phyloP scores from a whole-genome alignment of 2,888 invertebrate species.

The Ochlodes sylvanus region DNA sequence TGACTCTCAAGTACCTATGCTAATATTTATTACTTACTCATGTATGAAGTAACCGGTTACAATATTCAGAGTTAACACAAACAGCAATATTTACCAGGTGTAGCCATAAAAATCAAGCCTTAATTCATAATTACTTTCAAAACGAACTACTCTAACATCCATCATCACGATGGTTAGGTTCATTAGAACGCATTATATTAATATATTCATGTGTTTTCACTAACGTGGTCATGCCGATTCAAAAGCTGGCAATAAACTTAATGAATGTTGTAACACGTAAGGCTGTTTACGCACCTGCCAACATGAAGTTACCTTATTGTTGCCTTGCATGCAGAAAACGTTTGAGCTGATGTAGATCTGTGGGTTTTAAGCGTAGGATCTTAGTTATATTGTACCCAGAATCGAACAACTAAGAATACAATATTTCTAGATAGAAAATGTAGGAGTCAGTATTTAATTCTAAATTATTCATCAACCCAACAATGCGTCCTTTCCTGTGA shows the following conservation, averaged over 20 bases:
- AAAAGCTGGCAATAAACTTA: slow-evolving; percentile 10
- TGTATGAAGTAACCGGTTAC: too few species aligned
- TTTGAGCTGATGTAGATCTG: too few species aligned
- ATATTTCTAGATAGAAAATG: too few species aligned
- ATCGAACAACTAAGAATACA: too few species aligned
- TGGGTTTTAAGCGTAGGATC: too few species aligned
- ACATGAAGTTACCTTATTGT: background rate
- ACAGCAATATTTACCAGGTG: background rate
- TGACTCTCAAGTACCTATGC: too few species aligned
- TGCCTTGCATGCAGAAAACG: background rate
- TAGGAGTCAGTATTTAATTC: too few species aligned
- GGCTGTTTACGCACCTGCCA: background rate
- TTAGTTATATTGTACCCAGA: too few species aligned
- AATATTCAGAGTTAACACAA: background rate
- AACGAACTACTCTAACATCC: background rate
- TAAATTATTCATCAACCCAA: too few species aligned
- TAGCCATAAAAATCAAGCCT: background rate
- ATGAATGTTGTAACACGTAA: slow-evolving; percentile 8
- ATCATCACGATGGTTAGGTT: background rate
- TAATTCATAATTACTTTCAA: background rate
- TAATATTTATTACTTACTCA: too few species aligned
- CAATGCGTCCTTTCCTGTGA: too few species aligned
- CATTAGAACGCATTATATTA: slow-evolving; percentile 4
- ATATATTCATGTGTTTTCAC: slow-evolving; percentile 9
- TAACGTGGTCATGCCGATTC: background rate